Conservation (phyloP, 2,888 invertebrate genomes). For the Callinectes sapidus region DNA sequence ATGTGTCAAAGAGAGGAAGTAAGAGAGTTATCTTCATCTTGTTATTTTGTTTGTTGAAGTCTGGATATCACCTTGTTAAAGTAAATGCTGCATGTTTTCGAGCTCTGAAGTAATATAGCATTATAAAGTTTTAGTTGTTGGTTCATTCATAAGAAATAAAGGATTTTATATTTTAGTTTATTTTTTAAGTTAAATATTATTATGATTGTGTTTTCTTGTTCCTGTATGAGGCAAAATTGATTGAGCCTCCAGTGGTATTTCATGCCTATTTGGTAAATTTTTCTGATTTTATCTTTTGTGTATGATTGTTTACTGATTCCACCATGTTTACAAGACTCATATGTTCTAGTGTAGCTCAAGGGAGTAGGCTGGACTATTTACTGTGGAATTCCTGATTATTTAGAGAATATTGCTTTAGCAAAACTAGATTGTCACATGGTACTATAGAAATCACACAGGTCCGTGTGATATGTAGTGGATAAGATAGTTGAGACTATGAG, state of each 20-base stretch:
- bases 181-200: not conserved
- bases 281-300: not conserved
- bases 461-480: not conserved
- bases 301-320: not conserved
- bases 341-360: not conserved
- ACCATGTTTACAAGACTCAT: not conserved
- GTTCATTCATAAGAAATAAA: conserved; percentile 6
- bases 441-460: not conserved
- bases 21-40: not conserved
- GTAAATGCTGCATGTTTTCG: not conserved
- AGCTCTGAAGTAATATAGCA: not conserved
- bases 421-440: not conserved
- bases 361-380: not conserved
- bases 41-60: not conserved
- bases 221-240: not conserved
- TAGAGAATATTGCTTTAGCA: not conserved
- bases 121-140: not conserved
- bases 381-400: not conserved
- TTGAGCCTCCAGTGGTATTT: not conserved
- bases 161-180: conserved; percentile 3
- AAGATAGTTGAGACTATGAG: not conserved
- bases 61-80: conserved; percentile 3
- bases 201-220: not conserved
- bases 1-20: not conserved
- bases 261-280: not conserved